Percentiles rank a stretch among this genome's conserved stretches.
Conservation (phyloP, 2,797 vertebrate species). For the Podarcis siculus region DNA sequence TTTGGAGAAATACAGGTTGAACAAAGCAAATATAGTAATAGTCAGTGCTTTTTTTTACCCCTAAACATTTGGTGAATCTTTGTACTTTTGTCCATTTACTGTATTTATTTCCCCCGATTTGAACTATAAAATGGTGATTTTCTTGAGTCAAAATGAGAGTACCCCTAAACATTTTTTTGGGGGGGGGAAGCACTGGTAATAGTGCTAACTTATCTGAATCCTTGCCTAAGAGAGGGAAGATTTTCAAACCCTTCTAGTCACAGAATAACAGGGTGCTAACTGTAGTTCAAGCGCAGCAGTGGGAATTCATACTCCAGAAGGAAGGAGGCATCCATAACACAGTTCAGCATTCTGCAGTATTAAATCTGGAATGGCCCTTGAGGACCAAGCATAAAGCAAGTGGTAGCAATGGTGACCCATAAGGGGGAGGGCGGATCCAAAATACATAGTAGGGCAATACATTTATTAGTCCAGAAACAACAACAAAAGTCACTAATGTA, state of each 20-base stretch:
- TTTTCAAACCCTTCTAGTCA: constrained; percentile 58
- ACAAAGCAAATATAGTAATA: constrained; percentile 36
- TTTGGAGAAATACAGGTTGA: background rate
- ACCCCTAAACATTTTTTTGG: too few species aligned
- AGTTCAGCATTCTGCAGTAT: background rate
- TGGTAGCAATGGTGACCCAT: too few species aligned
- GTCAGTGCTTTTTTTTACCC: too few species aligned
- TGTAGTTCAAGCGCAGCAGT: background rate
- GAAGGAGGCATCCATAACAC: background rate
- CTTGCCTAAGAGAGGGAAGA: constrained; percentile 42
- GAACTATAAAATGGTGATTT: too few species aligned
- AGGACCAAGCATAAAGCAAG: background rate
- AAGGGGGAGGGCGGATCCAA: too few species aligned
- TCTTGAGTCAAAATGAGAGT: too few species aligned
- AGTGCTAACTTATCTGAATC: constrained; percentile 53
- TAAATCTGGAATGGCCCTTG: background rate
- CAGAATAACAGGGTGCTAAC: constrained; percentile 56
- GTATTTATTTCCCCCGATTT: too few species aligned
- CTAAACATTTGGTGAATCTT: too few species aligned
- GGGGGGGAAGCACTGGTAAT: background rate
- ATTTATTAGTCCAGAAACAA: too few species aligned
- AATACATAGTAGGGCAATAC: too few species aligned
- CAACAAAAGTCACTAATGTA: too few species aligned
- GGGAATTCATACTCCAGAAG: background rate
- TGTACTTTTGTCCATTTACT: too few species aligned